These are phyloP conservation scores for Lutjanus campechanus DNA, from an alignment of 2,797 vertebrate genomes.

Conservation along the genomic window DNA sequence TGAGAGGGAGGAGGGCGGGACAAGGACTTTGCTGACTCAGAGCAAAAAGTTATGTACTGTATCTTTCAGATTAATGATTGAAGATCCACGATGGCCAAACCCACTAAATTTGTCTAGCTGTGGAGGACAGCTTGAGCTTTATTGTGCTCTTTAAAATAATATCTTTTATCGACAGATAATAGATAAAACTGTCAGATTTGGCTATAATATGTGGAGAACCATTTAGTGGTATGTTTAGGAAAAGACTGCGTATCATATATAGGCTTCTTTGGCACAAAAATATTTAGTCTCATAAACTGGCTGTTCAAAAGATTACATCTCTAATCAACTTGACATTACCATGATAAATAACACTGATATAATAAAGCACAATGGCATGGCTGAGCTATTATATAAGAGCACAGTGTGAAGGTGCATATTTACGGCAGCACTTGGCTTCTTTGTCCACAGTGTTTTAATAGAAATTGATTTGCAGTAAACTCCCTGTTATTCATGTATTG, in stretches of 20 bases:
- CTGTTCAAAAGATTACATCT: background rate
- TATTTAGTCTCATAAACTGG: background rate
- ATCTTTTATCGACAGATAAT: slow-evolving; percentile 39
- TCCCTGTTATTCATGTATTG: slow-evolving; percentile 24
- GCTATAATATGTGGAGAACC: slow-evolving; percentile 22
- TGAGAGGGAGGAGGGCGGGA: slow-evolving; percentile 36
- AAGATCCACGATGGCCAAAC: slow-evolving; percentile 50
- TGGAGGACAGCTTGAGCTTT: slow-evolving; percentile 41
- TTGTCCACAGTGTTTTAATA: slow-evolving; percentile 34
- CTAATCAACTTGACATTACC: slow-evolving; percentile 2
- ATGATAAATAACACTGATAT: background rate
- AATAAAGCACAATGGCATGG: background rate
- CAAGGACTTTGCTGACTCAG: slow-evolving; percentile 68
- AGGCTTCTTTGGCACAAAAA: background rate
- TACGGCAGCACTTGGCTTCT: background rate
- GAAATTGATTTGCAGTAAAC: slow-evolving; percentile 45
- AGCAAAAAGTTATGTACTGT: slow-evolving; percentile 59
- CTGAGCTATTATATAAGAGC: background rate
- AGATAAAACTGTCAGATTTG: slow-evolving; percentile 45
- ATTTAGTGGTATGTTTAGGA: slow-evolving; percentile 9
- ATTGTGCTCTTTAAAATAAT: slow-evolving; percentile 58
- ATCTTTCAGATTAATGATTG: slow-evolving; percentile 67
- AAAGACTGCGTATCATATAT: background rate
- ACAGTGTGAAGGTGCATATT: background rate
- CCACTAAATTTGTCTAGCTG: slow-evolving; percentile 36